Evolutionary conservation across 2,797 vertebrate genomes (phyloP).

Genomic region (Podarcis lilfordi): DNA sequence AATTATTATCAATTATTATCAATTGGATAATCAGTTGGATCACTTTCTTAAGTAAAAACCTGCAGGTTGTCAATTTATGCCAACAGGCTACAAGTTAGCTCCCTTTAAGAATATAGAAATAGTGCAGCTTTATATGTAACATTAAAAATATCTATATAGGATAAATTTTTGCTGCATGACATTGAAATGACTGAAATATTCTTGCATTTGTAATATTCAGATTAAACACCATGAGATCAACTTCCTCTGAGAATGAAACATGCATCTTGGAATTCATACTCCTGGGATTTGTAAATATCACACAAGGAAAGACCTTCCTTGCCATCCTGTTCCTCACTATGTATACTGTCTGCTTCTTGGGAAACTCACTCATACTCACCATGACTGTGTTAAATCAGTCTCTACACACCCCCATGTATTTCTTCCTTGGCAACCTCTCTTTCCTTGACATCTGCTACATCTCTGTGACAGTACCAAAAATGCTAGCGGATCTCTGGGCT

Average conservation of each 20-base stretch:
- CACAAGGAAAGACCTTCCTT: constrained; percentile 18
- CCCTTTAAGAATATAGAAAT: too few relatives aligned
- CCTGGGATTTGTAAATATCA: constrained; percentile 25
- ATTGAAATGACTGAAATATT: neutral
- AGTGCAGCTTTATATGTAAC: too few relatives aligned
- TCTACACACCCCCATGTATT: constrained; percentile 54
- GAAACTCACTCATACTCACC: constrained; percentile 33
- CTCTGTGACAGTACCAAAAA: constrained; percentile 37
- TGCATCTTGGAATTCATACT: constrained; percentile 30
- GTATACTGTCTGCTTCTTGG: constrained; percentile 31
- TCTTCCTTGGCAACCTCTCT: constrained; percentile 53
- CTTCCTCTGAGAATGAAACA: constrained; percentile 7
- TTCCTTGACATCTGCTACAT: constrained; percentile 58
- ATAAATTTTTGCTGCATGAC: neutral
- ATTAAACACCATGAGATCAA: neutral
- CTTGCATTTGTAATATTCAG: neutral
- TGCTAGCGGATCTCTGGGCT: constrained; percentile 8
- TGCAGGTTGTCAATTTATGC: too few relatives aligned
- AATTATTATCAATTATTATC: too few relatives aligned
- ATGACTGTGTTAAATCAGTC: constrained; percentile 22
- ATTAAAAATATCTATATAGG: too few relatives aligned
- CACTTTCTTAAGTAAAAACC: too few relatives aligned
- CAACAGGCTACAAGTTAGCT: too few relatives aligned
- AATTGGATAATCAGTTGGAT: too few relatives aligned
- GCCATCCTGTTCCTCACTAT: constrained; percentile 35